Evolutionary conservation across 2,113 vertebrate genomes (phyloP), one percentile per base, ranked within the genome.

Genomic region (Lophotis ruficrista): DNA sequence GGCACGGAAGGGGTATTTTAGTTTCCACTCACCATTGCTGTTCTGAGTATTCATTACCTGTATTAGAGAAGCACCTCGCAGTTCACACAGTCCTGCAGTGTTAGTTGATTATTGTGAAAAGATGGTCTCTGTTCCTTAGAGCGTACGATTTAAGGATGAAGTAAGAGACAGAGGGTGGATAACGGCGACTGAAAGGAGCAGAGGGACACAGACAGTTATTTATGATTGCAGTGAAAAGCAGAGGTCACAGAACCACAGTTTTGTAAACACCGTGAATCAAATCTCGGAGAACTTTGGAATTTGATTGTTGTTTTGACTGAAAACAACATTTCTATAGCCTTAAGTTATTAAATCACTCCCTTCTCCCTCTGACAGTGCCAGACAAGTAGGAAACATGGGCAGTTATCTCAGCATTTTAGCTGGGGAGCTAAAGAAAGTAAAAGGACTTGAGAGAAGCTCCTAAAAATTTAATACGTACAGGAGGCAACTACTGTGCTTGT

Each of bases 191-290:
- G 48, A 77, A 73, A 84, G 58, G 22, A 78, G 53, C n/a, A 66
- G 87, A 93, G 54, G 10, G 48, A 91, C 73, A 61, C 22, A 65
- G 27, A 7, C 33, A n/a, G 64, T 81, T 93, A 89, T 93, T 92
- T 89, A 87, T 31, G 38, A 78, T 76, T 89, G 72, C 79, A 86
- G 23, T 70, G 88, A 89, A 83, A 94, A 90, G 54, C 76, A 69
- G 71, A 73, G 92, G 90, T 95, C 83, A 88, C 76, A 71, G 78
- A 93, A 85, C n/a, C 54, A 62, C 18, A 45, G 35, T 89, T 92
- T 81, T 83, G 71, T 95, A 94, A 95, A 96, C 83, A 90, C 31
- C 1, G 6, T 96, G 88, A 96, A 95, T 96, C 82, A 81, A 88
- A 92, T 89, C 79, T 89, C 33, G 56, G 58, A 62, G 38, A 95